Evolutionary conservation across 2,888 invertebrate species (phyloP), one percentile per base, ranked within the genome.

Genomic region (Amphipoea lucens): DNA sequence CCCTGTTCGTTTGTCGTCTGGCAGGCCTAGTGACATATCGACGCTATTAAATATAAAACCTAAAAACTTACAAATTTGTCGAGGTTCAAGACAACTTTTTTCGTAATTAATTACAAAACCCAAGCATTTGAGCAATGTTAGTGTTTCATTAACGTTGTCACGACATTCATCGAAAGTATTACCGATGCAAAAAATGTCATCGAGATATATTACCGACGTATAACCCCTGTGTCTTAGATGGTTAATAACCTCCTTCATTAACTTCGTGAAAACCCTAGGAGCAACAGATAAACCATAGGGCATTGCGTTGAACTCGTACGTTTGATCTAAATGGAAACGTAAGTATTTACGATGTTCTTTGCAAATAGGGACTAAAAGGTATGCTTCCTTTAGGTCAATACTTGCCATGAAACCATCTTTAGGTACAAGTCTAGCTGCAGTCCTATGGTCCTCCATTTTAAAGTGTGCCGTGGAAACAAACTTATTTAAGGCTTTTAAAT

Each of bases 1-100:
- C 12, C 45, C 45, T 67, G 45, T 67, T 67, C 67, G n/a, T 67
- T 67, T 67, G 67, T 67, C 67, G 45, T 45, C 42, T 67, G 66
- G 42, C 20, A 66, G 67, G n/a, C n/a, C 45, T 45, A 67, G 45
- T 45, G 67, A 67, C 45, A 67, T 67, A 67, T 67, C 67, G 23
- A 67, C n/a, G 45, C n/a, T 67, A 45, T 54, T 60, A 60, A 60
- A 60, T 29, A 62, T 62, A 62, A 62, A 29, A 62, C n/a, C 62
- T 62, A 62, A 62, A 54, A 62, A 62, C 12, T 57, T 57, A 9
- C 57, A 57, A 57, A 60, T n/a, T 60, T 60, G n/a, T 60, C 60
- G 12, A 57, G 57, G 66, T 42, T n/a, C 42, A n/a, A 66, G 66
- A n/a, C 42, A 42, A 14, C 42, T 23, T 12, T 67, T 45, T 48